Conservation (phyloP, 2,797 vertebrate genomes). For the Catharus ustulatus region DNA sequence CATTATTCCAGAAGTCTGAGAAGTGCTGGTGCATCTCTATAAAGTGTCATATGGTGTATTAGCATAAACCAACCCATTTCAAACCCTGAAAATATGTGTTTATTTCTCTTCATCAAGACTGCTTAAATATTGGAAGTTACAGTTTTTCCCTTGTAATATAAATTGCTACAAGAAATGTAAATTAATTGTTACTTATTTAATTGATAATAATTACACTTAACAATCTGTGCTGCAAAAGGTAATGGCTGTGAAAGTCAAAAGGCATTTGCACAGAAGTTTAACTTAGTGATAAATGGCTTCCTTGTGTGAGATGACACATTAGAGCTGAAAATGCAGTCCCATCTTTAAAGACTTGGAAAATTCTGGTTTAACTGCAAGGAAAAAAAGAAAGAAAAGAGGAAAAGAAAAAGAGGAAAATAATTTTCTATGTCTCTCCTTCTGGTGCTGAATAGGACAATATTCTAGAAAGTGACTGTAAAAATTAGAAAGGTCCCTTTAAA, state of each 20-base stretch:
- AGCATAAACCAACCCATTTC: not conserved
- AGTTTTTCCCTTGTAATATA: not conserved
- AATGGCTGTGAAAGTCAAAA: constrained; percentile 25
- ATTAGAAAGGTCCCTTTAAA: not conserved
- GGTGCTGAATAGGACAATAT: not conserved
- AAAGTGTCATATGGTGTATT: not conserved
- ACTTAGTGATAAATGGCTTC: constrained; percentile 2
- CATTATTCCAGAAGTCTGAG: not conserved
- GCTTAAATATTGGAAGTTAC: constrained; percentile 8
- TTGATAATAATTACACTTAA: constrained; percentile 27
- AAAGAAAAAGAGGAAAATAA: not conserved
- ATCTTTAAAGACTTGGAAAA: not conserved
- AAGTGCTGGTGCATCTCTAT: not conserved
- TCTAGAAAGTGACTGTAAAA: not conserved
- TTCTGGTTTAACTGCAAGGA: not conserved
- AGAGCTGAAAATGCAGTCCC: not conserved
- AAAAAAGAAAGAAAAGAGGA: too few relatives aligned
- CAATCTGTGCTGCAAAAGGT: constrained; percentile 17
- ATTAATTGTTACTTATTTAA: constrained; percentile 34
- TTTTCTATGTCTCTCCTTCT: not conserved
- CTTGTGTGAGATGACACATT: not conserved
- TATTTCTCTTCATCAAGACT: constrained; percentile 3
- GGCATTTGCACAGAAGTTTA: constrained; percentile 3
- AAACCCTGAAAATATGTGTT: not conserved
- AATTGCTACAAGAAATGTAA: not conserved